Evolutionary conservation across 2,113 vertebrate genomes (phyloP), one percentile per base, ranked within the genome.

Genomic region (Columbina picui): DNA sequence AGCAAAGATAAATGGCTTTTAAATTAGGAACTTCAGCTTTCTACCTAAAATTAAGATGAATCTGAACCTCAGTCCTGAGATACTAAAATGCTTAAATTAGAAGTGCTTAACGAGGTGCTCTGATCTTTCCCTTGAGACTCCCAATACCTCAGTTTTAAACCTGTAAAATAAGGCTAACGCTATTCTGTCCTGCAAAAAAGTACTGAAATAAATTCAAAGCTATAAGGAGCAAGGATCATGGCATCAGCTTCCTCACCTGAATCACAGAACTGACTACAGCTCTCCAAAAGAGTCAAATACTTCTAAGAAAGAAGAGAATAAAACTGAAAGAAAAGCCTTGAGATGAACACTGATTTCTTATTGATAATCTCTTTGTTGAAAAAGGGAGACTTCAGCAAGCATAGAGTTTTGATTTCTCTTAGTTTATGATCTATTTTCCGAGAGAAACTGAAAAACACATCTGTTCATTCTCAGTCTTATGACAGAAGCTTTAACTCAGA

Each of bases 1-100:
- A 92, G 22, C 16, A 75, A 95, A 95, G 80, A 94, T 70, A 89
- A 95, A 97, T 92, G 60, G 20, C 34, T 94, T 93, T 73, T 81
- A 87, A 90, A 93, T 93, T n/a, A 84, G 64, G 47, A 90, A 12
- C 19, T 90, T 90, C 64, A 71, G 1, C 38, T 84, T 59, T 14
- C 34, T 63, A 65, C 22, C 34, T 76, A 60, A 90, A 91, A 95
- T 94, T 91, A 92, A 94, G 90, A 84, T 90, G 56, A 92, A 93
- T 89, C 12, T 67, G 52, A 63, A 63, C 39, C 29, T 15, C 6
- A 78, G 8, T 47, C 19, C 38, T 63, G 47, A 80, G 41, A 55
- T 43, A 41, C 34, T 34, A 30, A 84, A 74, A 92, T 75, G 29
- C 18, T 75, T 92, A 90, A 81, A 87, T 94, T 78, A 78, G 38